Percentiles rank a stretch among this genome's conserved stretches.
phyloP scores from a whole-genome alignment of 2,113 vertebrate genomes.

The Amazona vittata region DNA sequence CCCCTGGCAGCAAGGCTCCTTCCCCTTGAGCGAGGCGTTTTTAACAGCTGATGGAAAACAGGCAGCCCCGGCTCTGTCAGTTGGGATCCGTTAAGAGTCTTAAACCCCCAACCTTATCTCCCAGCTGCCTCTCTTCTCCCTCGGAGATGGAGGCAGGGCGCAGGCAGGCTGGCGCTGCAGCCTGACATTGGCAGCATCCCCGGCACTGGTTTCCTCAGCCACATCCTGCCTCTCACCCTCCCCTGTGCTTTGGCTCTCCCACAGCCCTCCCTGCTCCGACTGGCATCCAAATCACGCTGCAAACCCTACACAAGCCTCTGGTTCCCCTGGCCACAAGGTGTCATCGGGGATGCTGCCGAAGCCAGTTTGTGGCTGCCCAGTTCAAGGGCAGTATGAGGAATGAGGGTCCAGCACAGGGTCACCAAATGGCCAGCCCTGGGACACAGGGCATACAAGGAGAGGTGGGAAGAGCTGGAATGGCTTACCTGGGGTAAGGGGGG shows the following conservation, averaged over 20 bases:
- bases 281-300: not conserved
- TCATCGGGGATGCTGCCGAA: not conserved
- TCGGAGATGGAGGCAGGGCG: not conserved
- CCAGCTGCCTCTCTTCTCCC: not conserved
- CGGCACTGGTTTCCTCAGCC: not conserved
- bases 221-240: not conserved
- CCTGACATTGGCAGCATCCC: not conserved
- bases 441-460: not conserved
- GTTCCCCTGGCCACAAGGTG: not conserved
- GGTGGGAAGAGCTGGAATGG: not conserved
- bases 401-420: not conserved
- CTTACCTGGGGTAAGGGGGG: not conserved
- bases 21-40: not conserved
- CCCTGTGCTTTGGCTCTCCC: not conserved
- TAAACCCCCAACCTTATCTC: slow-evolving; percentile 20
- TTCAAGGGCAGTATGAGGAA: not conserved
- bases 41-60: slow-evolving; percentile 30
- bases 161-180: not conserved
- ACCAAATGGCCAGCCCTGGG: not conserved
- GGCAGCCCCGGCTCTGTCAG: slow-evolving; percentile 16
- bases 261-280: not conserved
- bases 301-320: fast-evolving
- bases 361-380: not conserved
- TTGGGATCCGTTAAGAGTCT: not conserved
- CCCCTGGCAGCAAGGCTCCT: not conserved